A percentile compares a stretch with the other conserved stretches of the same genome.
Conservation (phyloP, 1,140 invertebrate species). For the Brachionus koreanus region DNA sequence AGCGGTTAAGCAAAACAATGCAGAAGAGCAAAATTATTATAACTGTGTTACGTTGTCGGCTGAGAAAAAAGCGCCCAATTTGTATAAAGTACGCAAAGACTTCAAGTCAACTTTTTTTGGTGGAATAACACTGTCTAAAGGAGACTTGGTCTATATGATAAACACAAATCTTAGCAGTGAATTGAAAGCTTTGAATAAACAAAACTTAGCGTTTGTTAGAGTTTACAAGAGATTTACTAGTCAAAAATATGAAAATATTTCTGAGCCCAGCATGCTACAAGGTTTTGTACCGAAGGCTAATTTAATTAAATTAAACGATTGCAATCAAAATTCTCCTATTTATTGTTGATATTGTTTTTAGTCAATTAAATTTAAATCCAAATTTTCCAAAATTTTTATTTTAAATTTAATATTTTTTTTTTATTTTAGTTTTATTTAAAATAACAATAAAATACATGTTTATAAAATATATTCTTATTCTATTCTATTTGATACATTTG, state of each 20-base stretch:
- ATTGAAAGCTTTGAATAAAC: neutral
- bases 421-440: neutral
- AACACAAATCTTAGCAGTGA: neutral
- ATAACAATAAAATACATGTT: too few relatives aligned
- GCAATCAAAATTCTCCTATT: conserved; percentile 6
- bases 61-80: neutral
- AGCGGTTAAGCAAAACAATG: neutral
- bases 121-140: neutral
- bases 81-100: conserved; percentile 20
- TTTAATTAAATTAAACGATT: neutral
- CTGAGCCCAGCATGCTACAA: neutral
- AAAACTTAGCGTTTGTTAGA: conserved; percentile 27
- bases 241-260: neutral
- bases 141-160: neutral
- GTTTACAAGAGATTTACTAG: neutral
- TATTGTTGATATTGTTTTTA: conserved; percentile 14
- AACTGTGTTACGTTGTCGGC: neutral
- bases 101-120: conserved; percentile 7
- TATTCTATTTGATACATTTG: too few relatives aligned
- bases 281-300: neutral
- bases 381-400: conserved; percentile 16
- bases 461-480: too few relatives aligned
- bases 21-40: conserved; percentile 14
- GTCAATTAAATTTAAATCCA: neutral
- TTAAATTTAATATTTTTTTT: neutral